phyloP scores from a whole-genome alignment of 2,797 vertebrate species.

The Buceros bicornis region DNA sequence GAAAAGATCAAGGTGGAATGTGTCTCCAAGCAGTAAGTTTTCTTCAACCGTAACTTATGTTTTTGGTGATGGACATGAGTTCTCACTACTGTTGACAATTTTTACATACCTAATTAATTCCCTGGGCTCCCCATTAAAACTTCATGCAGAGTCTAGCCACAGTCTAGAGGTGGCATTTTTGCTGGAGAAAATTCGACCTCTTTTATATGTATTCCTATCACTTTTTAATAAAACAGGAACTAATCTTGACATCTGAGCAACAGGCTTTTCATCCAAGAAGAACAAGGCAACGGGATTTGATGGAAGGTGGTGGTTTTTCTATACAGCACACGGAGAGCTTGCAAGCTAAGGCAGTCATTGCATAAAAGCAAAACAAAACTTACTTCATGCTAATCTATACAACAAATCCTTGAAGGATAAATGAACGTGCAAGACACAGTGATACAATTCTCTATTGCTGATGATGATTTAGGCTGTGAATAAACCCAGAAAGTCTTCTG shows the following conservation, averaged over 20 bases:
- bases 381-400: not conserved
- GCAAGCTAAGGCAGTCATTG: not conserved
- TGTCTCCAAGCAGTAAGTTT: not conserved
- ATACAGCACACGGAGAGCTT: not conserved
- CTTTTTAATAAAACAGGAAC: not conserved
- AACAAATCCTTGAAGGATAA: not conserved
- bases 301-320: not conserved
- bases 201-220: not conserved
- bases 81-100: conserved; percentile 48
- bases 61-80: not conserved
- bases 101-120: conserved; percentile 72
- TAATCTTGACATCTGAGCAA: conserved; percentile 30
- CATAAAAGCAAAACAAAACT: not conserved
- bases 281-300: not conserved
- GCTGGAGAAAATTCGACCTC: not conserved
- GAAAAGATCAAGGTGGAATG: not conserved
- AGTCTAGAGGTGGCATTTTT: conserved; percentile 28
- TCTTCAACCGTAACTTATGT: not conserved
- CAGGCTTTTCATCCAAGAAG: not conserved
- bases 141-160: conserved; percentile 8
- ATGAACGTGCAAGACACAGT: not conserved
- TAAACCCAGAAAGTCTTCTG: not conserved
- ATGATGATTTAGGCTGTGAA: not conserved
- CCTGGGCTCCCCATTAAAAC: conserved; percentile 60
- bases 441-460: not conserved